These are phyloP conservation scores for Tinea semifulvella DNA, from an alignment of 2,888 invertebrate genomes.

Conservation along the genomic window DNA sequence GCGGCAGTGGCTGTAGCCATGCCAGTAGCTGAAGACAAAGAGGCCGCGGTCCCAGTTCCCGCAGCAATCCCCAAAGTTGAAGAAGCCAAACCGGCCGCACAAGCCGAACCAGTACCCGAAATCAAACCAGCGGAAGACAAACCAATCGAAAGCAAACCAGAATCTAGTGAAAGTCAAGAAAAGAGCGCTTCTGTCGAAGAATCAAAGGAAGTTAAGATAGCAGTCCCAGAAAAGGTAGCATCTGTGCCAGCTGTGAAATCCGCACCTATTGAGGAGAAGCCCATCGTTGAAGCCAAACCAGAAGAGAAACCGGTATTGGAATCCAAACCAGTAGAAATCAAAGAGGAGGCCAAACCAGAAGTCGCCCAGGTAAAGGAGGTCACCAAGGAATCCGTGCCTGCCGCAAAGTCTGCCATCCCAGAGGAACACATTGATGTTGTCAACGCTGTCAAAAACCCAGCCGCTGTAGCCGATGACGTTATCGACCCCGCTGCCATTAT, in stretches of 20 bases:
- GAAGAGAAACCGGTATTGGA: constrained; percentile 26
- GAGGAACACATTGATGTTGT: constrained; percentile 40
- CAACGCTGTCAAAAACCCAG: constrained; percentile 35
- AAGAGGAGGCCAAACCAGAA: constrained; percentile 23
- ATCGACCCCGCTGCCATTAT: constrained; percentile 35
- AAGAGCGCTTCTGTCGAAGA: constrained; percentile 20
- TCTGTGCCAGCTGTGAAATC: constrained; percentile 22
- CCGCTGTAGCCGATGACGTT: constrained; percentile 44
- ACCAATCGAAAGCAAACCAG: constrained; percentile 19
- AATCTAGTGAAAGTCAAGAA: constrained; percentile 18
- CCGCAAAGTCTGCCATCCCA: constrained; percentile 30
- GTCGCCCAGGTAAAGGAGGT: constrained; percentile 38
- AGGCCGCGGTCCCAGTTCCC: constrained; percentile 30
- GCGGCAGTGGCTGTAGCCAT: constrained; percentile 65
- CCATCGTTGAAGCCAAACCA: constrained; percentile 25
- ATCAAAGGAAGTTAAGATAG: constrained; percentile 23
- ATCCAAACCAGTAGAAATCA: constrained; percentile 26
- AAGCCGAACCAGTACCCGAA: constrained; percentile 20
- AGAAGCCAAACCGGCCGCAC: constrained; percentile 19
- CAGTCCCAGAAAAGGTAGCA: constrained; percentile 27
- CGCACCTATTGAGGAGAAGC: constrained; percentile 27
- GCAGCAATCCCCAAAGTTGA: constrained; percentile 34
- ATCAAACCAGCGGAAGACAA: constrained; percentile 27
- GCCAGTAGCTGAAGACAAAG: constrained; percentile 66
- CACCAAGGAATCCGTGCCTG: constrained; percentile 27